Evolutionary conservation across 2,888 invertebrate species (phyloP).

Genomic region (Dynastes maya): DNA sequence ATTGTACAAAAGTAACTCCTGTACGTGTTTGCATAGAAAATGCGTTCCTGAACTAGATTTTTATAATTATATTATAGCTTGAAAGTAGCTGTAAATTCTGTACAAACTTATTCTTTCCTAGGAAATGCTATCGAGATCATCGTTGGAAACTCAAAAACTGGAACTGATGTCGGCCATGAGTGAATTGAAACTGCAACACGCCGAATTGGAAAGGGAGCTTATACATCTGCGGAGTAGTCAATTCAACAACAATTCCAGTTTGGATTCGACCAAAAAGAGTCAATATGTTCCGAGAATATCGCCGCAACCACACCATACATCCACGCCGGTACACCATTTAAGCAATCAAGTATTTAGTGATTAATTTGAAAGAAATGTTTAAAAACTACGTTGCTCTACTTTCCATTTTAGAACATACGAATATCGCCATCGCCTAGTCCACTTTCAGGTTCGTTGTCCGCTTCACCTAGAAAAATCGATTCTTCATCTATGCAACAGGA

Average conservation of each 20-base stretch:
- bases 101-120: constrained; percentile 63
- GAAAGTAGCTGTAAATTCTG: background rate
- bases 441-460: constrained; percentile 61
- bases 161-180: constrained; percentile 95
- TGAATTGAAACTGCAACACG: constrained; percentile 90
- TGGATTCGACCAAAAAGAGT: constrained; percentile 49
- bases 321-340: constrained; percentile 68
- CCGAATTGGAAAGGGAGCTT: constrained; percentile 90
- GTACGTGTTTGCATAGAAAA: too few species aligned
- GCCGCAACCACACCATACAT: constrained; percentile 68
- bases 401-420: constrained; percentile 59
- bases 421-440: constrained; percentile 72
- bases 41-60: too few species aligned
- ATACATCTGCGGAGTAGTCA: constrained; percentile 79
- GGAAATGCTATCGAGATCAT: constrained; percentile 91
- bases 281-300: constrained; percentile 65
- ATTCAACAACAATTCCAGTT: constrained; percentile 63
- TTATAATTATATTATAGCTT: background rate
- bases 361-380: background rate
- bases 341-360: constrained; percentile 61
- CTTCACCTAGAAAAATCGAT: constrained; percentile 64
- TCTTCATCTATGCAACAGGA: constrained; percentile 57
- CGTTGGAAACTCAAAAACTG: constrained; percentile 94
- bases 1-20: too few species aligned
- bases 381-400: background rate